Conservation (phyloP, 2,113 vertebrate species). For the Elanoides forficatus region DNA sequence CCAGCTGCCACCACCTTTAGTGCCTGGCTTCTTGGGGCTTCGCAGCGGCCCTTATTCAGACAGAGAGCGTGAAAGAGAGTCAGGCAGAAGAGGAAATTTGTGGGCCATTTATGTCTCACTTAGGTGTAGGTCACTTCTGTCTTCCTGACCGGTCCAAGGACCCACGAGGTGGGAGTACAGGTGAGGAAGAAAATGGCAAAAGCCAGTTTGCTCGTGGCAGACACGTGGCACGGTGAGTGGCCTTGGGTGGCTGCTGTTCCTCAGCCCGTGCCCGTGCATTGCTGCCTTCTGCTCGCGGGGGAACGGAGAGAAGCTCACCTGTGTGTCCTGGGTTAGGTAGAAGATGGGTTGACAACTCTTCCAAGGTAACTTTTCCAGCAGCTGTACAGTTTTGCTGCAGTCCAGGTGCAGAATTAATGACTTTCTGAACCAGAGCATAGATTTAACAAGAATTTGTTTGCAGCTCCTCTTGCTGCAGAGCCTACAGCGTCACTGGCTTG, state of each 20-base stretch:
- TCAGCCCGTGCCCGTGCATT: neutral
- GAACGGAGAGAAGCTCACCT: rapidly evolving
- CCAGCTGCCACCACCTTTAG: neutral
- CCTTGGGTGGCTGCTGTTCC: neutral
- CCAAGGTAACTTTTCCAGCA: neutral
- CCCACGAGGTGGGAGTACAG: neutral
- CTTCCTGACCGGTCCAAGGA: neutral
- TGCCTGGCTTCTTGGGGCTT: neutral
- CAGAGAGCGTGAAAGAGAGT: neutral
- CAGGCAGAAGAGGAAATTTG: neutral
- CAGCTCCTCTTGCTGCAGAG: neutral
- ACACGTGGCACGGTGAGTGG: neutral
- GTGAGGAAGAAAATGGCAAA: neutral
- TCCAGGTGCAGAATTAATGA: neutral
- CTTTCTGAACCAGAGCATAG: neutral
- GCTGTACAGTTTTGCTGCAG: neutral
- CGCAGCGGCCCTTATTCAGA: neutral
- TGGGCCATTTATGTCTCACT: neutral
- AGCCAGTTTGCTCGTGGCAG: neutral
- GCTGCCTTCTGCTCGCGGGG: neutral
- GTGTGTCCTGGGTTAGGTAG: neutral
- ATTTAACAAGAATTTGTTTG: neutral
- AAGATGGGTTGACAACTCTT: neutral
- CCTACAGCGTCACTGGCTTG: neutral
- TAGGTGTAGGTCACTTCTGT: neutral